A percentile compares a stretch with the other conserved stretches of the same genome.
These are phyloP conservation scores for Rhynchophorus ferrugineus DNA, from an alignment of 1,140 invertebrate species.

Conservation along the genomic window DNA sequence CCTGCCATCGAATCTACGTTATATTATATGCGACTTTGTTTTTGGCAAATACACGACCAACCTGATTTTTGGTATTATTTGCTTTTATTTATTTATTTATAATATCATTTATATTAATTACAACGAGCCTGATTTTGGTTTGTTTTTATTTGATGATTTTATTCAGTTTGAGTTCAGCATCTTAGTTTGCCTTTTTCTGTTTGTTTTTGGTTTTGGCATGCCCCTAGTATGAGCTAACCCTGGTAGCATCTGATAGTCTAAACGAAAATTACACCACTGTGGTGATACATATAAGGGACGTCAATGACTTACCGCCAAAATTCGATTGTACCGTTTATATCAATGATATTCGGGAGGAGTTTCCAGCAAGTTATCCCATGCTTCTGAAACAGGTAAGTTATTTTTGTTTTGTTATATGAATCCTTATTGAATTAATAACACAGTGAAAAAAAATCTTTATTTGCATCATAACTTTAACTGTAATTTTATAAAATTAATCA, in stretches of 20 bases:
- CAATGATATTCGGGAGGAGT: conserved; percentile 59
- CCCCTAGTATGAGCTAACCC: conserved; percentile 72
- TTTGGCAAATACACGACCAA: no score
- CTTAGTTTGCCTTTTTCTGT: conserved; percentile 20
- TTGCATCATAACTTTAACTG: no score
- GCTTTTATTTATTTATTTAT: no score
- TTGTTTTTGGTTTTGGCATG: conserved; percentile 31
- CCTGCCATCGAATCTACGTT: no score
- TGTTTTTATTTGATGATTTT: neutral
- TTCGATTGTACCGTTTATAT: conserved; percentile 66
- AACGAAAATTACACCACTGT: conserved; percentile 76
- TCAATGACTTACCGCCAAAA: conserved; percentile 74
- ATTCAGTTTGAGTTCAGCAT: conserved; percentile 3
- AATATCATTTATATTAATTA: no score
- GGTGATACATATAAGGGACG: conserved; percentile 66
- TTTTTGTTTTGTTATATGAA: conserved; percentile 8
- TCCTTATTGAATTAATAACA: no score
- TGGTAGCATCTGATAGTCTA: conserved; percentile 78
- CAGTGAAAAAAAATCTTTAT: no score
- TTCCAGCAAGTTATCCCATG: conserved; percentile 49
- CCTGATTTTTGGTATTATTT: no score
- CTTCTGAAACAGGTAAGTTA: conserved; percentile 53
- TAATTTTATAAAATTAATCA: no score
- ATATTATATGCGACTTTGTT: no score
- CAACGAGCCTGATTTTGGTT: neutral